phyloP scores from a whole-genome alignment of 2,113 vertebrate genomes.

The Sapayoa aenigma region DNA sequence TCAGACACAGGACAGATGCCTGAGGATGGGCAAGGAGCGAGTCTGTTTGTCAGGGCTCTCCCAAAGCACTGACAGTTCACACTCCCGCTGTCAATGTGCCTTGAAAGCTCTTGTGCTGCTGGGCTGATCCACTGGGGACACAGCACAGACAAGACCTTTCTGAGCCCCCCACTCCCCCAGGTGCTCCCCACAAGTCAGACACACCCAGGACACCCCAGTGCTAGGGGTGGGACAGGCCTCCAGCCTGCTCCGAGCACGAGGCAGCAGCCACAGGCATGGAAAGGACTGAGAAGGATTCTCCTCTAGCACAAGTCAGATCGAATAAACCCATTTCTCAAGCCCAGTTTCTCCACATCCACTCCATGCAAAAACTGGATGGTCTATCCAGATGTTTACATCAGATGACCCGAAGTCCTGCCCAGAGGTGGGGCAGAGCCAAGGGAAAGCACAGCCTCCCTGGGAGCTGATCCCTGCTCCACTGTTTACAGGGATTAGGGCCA shows the following conservation, averaged over 20 bases:
- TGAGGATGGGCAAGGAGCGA: not conserved
- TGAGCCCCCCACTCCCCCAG: accelerated
- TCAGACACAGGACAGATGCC: not conserved
- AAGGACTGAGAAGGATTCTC: not conserved
- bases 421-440: not conserved
- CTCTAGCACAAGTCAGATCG: not conserved
- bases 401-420: not conserved
- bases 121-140: accelerated
- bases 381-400: not conserved
- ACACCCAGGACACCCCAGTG: not conserved
- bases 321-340: not conserved
- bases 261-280: accelerated
- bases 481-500: not conserved
- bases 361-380: accelerated
- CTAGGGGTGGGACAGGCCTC: not conserved
- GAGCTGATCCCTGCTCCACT: not conserved
- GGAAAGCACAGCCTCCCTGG: not conserved
- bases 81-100: accelerated
- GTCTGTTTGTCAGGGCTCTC: not conserved
- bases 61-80: not conserved
- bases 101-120: not conserved
- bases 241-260: not conserved
- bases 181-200: not conserved
- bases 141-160: not conserved
- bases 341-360: not conserved